A percentile compares a stretch with the other conserved stretches of the same genome.
Conservation (phyloP, 2,113 vertebrate genomes). For the Elachura formosa region DNA sequence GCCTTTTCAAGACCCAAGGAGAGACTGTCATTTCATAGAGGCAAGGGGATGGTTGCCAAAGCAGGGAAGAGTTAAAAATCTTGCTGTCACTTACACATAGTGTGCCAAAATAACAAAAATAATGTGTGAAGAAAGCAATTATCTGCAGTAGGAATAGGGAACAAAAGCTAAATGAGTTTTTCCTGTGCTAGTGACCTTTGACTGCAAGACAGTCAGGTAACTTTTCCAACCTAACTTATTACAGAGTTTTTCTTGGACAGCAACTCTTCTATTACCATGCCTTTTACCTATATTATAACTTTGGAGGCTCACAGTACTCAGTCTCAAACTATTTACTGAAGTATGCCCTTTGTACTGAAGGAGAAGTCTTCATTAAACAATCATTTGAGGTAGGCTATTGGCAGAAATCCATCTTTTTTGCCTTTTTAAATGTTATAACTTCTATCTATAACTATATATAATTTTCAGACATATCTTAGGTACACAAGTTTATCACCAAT, state of each 20-base stretch:
- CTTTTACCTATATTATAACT: not conserved
- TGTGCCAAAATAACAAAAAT: not conserved
- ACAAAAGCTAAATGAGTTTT: conserved; percentile 28
- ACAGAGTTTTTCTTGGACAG: not conserved
- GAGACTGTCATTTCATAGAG: not conserved
- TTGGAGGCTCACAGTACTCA: not conserved
- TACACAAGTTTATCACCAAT: not conserved
- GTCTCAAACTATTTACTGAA: not conserved
- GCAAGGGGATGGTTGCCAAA: not conserved
- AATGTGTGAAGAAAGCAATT: not conserved
- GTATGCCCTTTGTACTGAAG: not conserved
- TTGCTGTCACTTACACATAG: not conserved
- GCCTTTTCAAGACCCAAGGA: not conserved
- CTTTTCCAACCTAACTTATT: not conserved
- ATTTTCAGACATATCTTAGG: not conserved
- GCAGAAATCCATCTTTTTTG: not conserved
- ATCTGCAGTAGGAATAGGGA: not conserved
- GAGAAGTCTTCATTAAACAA: not conserved
- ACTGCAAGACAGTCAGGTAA: not conserved
- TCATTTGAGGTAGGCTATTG: not conserved
- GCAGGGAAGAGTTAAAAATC: not conserved
- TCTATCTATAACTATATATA: no score
- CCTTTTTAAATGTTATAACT: not conserved
- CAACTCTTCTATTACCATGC: not conserved
- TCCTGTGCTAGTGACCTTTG: not conserved